Evolutionary conservation across 1,140 invertebrate species (phyloP).

Genomic region (Pseudomyrmex pallidus): DNA sequence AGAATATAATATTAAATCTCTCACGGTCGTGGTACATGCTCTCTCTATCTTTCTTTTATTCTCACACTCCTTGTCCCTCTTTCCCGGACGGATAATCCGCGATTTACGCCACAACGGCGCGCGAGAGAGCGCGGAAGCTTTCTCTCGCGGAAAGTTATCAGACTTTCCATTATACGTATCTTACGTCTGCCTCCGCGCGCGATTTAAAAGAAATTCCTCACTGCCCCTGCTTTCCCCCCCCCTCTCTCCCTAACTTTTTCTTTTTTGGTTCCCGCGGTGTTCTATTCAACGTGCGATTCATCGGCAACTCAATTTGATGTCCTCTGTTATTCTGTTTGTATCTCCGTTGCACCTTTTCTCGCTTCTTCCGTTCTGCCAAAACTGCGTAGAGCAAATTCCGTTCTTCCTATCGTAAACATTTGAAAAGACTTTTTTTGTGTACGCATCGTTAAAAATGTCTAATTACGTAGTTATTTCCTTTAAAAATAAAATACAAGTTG

Average conservation of each 20-base stretch:
- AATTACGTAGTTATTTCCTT: conserved; percentile 8
- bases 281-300: neutral
- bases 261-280: conserved; percentile 6
- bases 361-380: conserved; percentile 8
- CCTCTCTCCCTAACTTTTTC: neutral
- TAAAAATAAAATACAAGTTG: conserved; percentile 2
- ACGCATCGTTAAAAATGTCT: neutral
- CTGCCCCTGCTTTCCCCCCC: neutral
- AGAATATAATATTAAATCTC: conserved; percentile 72
- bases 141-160: conserved; percentile 56
- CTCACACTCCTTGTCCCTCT: too few species aligned
- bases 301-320: conserved; percentile 45
- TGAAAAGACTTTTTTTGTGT: neutral
- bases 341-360: conserved; percentile 26
- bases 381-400: neutral
- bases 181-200: conserved; percentile 23
- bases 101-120: conserved; percentile 45
- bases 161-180: conserved; percentile 59
- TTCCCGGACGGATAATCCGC: conserved; percentile 56
- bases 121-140: neutral
- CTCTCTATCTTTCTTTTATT: too few species aligned
- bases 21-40: conserved; percentile 33
- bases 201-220: conserved; percentile 33
- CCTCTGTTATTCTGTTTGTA: conserved; percentile 49
- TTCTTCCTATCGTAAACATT: conserved; percentile 41